Evolutionary conservation across 2,797 vertebrate species (phyloP), one percentile per base, ranked within the genome.

Genomic region (Poecilia picta): DNA sequence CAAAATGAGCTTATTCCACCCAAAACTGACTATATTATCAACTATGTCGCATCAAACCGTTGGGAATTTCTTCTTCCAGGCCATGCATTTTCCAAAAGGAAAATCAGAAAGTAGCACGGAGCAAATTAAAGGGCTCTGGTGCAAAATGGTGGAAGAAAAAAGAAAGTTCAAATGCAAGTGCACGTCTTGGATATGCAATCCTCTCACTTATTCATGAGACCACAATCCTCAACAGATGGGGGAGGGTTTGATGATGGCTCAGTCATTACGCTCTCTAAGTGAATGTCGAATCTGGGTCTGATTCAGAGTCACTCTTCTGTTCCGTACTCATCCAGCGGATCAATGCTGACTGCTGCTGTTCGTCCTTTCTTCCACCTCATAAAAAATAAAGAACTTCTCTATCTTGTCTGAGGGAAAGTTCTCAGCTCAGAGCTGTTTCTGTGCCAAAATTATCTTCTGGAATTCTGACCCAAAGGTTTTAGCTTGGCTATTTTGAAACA

Each of bases 131-230:
- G 73, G 76, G 76, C 39, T 82, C 75, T 82, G 74, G 81, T 78
- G 77, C 72, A 83, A 83, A 51, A 88, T 64, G 36, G n/a, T 39
- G 45, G 28, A 41, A 66, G 5, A 18, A 51, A 51, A 51, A 51
- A 23, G 46, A 59, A 83, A n/a, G 79, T 84, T 87, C 53, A 79
- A 91, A 91, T 85, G 86, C 79, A 78, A 85, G 78, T 59, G 49
- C 90, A 86, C 82, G 84, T 89, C 86, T 92, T 81, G 84, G 88
- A 86, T 89, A 82, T 77, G 88, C 89, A 90, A 86, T 88, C 82
- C 81, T 80, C 87, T 94, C 85, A 93, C 89, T 93, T 91, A 95
- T 94, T 93, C 89, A 94, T 92, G 91, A 93, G 90, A 88, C 87
- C 83, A 81, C 88, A 89, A 85, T 89, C 89, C 92, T 91, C 92